Evolutionary conservation across 2,113 vertebrate genomes (phyloP).

Genomic region (Aegotheles bennettii): DNA sequence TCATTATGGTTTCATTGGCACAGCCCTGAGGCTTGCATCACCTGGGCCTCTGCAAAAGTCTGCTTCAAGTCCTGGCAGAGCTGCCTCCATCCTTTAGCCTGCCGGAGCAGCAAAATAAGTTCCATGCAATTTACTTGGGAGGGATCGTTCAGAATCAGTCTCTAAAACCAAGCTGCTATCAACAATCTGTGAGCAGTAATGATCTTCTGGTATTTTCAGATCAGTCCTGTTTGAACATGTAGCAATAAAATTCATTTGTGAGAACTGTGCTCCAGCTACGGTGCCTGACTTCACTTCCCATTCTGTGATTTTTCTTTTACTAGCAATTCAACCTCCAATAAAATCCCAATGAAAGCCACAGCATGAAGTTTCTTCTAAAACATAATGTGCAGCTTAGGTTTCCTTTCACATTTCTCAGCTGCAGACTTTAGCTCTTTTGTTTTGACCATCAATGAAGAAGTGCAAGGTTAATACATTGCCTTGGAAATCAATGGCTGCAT

Average conservation of each 20-base stretch:
- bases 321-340: background rate
- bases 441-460: background rate
- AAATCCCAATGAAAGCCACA: background rate
- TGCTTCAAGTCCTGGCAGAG: background rate
- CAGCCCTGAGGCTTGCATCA: background rate
- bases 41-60: background rate
- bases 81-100: background rate
- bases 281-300: background rate
- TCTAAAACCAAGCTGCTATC: background rate
- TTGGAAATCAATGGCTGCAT: background rate
- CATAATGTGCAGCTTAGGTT: rapidly evolving
- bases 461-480: background rate
- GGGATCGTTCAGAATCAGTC: background rate
- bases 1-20: background rate
- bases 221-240: background rate
- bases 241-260: conserved; percentile 5
- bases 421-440: background rate
- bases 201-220: background rate
- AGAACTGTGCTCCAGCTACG: background rate
- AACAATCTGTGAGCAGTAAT: background rate
- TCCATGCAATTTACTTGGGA: background rate
- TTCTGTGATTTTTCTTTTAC: background rate
- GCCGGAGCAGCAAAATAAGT: background rate
- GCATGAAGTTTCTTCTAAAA: background rate
- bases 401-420: background rate